Conservation (phyloP, 2,113 vertebrate species). For the Nibea coibor region DNA sequence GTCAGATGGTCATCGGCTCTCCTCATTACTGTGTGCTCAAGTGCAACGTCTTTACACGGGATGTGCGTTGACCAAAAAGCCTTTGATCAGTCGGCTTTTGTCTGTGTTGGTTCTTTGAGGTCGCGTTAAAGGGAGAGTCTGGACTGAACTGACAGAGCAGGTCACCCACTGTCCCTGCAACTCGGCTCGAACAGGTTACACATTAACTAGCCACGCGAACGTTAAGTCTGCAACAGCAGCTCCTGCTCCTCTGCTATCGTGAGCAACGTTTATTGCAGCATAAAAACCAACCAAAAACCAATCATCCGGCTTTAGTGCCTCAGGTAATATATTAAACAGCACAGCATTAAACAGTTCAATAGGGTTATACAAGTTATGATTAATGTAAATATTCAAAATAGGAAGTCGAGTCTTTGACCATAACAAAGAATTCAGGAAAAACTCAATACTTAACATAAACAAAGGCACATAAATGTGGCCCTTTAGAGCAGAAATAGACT, state of each 20-base stretch:
- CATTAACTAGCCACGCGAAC: slow-evolving; percentile 54
- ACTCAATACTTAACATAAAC: not conserved
- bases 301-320: slow-evolving; percentile 27
- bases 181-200: slow-evolving; percentile 30
- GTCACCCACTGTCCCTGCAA: slow-evolving; percentile 31
- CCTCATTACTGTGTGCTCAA: slow-evolving; percentile 34
- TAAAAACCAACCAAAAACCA: slow-evolving; percentile 43
- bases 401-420: not conserved
- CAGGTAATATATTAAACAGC: slow-evolving; percentile 48
- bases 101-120: slow-evolving; percentile 10
- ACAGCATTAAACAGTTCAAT: not conserved
- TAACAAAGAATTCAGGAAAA: not conserved
- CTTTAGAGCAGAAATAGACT: slow-evolving; percentile 32
- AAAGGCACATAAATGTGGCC: not conserved
- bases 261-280: slow-evolving; percentile 36
- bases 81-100: slow-evolving; percentile 50
- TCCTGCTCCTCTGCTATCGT: slow-evolving; percentile 35
- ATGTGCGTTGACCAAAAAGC: not conserved
- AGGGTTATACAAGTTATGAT: slow-evolving; percentile 9
- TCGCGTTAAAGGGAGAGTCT: slow-evolving; percentile 11
- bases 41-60: slow-evolving; percentile 21
- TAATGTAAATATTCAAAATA: slow-evolving; percentile 1
- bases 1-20: slow-evolving; percentile 32
- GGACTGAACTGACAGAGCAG: slow-evolving; percentile 25
- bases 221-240: slow-evolving; percentile 7